A percentile compares a stretch with the other conserved stretches of the same genome.
Evolutionary conservation across 35 echinoderm and acorn worm genomes (phyloP).

Genomic region (Acanthaster planci): DNA sequence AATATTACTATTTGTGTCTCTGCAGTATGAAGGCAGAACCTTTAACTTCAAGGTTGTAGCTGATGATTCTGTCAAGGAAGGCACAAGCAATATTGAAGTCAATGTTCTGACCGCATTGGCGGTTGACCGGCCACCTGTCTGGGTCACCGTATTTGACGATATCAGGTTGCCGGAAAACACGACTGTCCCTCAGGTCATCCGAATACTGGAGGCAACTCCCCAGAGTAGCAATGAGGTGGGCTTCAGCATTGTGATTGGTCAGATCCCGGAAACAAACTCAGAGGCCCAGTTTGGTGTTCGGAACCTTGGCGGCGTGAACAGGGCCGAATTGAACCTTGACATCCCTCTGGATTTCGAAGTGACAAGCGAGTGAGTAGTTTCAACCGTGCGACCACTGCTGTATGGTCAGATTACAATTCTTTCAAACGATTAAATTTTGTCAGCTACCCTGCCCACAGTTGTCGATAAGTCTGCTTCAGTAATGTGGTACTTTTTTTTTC

Average conservation of each 20-base stretch:
- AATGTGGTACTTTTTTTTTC: too few species aligned
- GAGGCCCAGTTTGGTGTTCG: conserved; percentile 23
- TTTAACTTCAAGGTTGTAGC: conserved; percentile 26
- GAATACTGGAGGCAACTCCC: background rate
- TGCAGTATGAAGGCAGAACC: background rate
- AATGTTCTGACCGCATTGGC: background rate
- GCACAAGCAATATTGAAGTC: conserved; percentile 14
- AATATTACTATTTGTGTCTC: background rate
- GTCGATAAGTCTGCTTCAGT: too few species aligned
- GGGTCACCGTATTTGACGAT: background rate
- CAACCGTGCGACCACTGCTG: too few species aligned
- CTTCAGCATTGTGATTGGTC: conserved; percentile 46
- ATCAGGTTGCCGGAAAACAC: conserved; percentile 34
- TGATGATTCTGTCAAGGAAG: background rate
- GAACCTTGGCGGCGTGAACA: background rate
- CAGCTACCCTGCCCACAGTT: too few species aligned
- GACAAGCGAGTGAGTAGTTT: conserved; percentile 31
- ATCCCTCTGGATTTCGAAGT: conserved; percentile 57
- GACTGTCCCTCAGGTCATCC: background rate
- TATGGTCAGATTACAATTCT: too few species aligned
- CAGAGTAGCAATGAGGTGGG: background rate
- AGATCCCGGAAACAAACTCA: conserved; percentile 54
- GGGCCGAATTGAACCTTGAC: conserved; percentile 11
- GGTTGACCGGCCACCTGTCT: background rate
- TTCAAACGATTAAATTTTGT: too few species aligned